These are phyloP conservation scores for Nothobranchius furzeri DNA, from an alignment of 2,113 vertebrate genomes.

Conservation along the genomic window DNA sequence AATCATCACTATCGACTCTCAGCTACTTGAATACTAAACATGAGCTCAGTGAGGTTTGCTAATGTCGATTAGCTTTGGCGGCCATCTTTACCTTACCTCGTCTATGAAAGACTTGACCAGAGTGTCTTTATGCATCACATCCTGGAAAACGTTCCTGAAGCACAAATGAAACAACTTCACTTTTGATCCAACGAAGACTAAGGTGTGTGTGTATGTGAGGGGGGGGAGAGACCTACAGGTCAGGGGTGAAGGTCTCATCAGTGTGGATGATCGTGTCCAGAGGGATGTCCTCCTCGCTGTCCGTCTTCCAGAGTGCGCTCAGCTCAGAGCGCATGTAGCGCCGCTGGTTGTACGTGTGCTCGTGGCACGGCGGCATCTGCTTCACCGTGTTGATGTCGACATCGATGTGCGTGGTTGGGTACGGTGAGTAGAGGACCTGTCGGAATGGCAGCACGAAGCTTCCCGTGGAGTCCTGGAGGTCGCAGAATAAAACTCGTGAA, in stretches of 20 bases:
- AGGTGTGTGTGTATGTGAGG: too few relatives aligned
- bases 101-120: conserved; percentile 94
- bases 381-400: conserved; percentile 97
- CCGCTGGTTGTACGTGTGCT: conserved; percentile 93
- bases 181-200: too few relatives aligned
- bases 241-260: conserved; percentile 92
- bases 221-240: conserved; percentile 81
- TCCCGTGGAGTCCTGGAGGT: conserved; percentile 89
- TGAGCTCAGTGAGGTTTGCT: too few relatives aligned
- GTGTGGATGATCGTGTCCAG: conserved; percentile 90
- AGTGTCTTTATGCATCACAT: conserved; percentile 91
- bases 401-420: conserved; percentile 95
- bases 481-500: too few relatives aligned
- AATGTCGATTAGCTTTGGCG: too few relatives aligned
- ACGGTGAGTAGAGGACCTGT: conserved; percentile 95
- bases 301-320: conserved; percentile 88
- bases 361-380: conserved; percentile 98
- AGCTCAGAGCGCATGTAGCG: conserved; percentile 93
- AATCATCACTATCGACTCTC: too few relatives aligned
- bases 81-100: conserved; percentile 82
- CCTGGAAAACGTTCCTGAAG: conserved; percentile 94
- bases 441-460: conserved; percentile 96
- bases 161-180: not conserved
- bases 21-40: too few relatives aligned
- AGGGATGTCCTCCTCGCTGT: conserved; percentile 90